Evolutionary conservation across 2,797 vertebrate genomes (phyloP), one percentile per base, ranked within the genome.

Genomic region (Pempheris klunzingeri): DNA sequence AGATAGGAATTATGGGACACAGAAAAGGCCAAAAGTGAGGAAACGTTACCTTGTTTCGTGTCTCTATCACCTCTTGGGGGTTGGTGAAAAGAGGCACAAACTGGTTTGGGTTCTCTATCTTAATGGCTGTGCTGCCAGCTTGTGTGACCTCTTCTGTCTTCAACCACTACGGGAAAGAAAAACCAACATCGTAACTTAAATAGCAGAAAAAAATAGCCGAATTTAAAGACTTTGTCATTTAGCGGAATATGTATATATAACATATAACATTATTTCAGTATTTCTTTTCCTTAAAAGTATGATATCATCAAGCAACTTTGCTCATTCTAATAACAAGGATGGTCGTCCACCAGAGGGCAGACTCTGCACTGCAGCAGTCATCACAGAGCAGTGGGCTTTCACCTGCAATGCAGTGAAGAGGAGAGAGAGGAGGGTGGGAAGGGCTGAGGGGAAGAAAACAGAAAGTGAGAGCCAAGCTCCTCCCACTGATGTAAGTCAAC

Each of bases 21-120:
- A 22, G 22, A 57, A 50, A 20, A 26, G 11, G 14, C 10, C 26
- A 39, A 44, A 60, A 3, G 39, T 14, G 22, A 38, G 13, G 5
- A 22, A 26, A 64, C 0, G 54, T 47, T 79, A 97, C 98, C 97
- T 99, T 99, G 90, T 99, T 99, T 71, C 98, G 93, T 83, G 98
- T 99, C 92, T 99, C 97, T 58, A 99, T 95, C 82, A 99, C 98
- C 92, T 99, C 98, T 85, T 95, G 95, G 0, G 98, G 98, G 92
- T 99, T 98, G 0, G 98, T 99, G 87, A 98, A 98, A 78, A 99
- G 97, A 79, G 98, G 98, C 84, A 99, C 98, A 55, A 99, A 99
- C 95, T 97, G 98, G 94, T 98, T 99, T 76, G 97, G 94, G 90
- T 96, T 98, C 92, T 99, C 98, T 0, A 99, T 99, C 87, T 98